Evolutionary conservation across 2,888 invertebrate species (phyloP).

Genomic region (Brachynemurus nebulosus): DNA sequence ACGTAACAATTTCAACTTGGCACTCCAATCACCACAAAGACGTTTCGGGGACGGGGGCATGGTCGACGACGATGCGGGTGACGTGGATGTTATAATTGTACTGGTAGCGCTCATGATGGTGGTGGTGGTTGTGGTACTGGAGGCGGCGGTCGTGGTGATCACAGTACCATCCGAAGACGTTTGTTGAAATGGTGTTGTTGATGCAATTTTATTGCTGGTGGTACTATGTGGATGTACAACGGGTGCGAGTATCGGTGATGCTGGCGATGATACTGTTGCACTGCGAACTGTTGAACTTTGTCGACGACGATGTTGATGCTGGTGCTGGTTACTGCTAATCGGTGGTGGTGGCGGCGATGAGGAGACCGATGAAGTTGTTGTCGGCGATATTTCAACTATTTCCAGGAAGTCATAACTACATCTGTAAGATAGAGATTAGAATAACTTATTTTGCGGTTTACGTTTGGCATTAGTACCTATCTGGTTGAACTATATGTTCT

Average conservation of each 20-base stretch:
- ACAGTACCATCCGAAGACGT: too few relatives aligned
- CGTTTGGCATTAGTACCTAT: too few relatives aligned
- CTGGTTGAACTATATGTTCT: too few relatives aligned
- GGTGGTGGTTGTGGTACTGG: too few relatives aligned
- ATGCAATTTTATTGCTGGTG: neutral
- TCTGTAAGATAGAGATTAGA: neutral
- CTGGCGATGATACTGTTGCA: too few relatives aligned
- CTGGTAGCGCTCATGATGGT: conserved; percentile 28
- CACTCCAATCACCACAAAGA: conserved; percentile 69
- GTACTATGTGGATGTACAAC: neutral
- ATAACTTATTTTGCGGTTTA: neutral
- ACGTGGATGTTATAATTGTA: conserved; percentile 17
- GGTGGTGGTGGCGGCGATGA: too few relatives aligned
- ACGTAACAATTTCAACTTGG: conserved; percentile 56
- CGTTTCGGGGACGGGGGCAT: conserved; percentile 28
- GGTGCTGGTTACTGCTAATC: too few relatives aligned
- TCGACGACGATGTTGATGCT: too few relatives aligned
- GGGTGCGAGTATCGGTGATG: too few relatives aligned
- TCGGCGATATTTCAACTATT: conserved; percentile 36
- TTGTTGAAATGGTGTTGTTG: conserved; percentile 26
- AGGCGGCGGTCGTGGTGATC: too few relatives aligned
- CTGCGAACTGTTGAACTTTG: too few relatives aligned
- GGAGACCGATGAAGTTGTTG: conserved; percentile 6
- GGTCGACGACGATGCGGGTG: conserved; percentile 14
- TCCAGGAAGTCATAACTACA: conserved; percentile 70